Conservation (phyloP, 2,113 vertebrate genomes). For the Muntiacus reevesi region DNA sequence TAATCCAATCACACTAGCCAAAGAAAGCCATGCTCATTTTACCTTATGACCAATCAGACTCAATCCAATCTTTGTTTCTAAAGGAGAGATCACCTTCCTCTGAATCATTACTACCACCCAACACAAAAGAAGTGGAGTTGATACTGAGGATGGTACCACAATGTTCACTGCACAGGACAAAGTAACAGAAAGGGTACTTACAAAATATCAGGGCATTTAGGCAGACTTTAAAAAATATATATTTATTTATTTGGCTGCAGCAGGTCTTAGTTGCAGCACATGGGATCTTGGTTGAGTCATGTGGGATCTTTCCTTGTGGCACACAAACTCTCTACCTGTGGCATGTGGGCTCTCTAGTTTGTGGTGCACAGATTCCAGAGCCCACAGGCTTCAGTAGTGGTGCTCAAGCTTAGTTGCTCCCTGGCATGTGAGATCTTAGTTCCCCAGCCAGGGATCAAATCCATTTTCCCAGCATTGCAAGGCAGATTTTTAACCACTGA, state of each 20-base stretch:
- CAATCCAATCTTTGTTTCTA: background rate
- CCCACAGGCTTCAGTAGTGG: background rate
- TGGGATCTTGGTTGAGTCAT: background rate
- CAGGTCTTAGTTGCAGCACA: background rate
- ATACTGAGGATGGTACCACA: background rate
- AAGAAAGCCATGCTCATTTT: background rate
- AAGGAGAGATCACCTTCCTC: background rate
- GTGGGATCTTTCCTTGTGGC: background rate
- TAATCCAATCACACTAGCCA: background rate
- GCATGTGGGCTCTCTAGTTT: background rate
- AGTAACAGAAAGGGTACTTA: background rate
- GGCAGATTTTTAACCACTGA: background rate
- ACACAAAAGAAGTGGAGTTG: background rate
- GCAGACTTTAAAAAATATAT: background rate
- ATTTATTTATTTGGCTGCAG: background rate
- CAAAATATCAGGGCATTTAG: background rate
- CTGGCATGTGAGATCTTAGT: background rate
- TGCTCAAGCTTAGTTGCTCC: background rate
- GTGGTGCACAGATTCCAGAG: background rate
- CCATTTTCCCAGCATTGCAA: background rate
- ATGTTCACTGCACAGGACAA: background rate
- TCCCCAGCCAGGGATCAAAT: background rate
- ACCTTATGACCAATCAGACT: background rate
- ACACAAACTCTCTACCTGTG: background rate
- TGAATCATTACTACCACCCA: background rate